Evolutionary conservation across 2,888 invertebrate genomes (phyloP).

Genomic region (Cybosia mesomella): DNA sequence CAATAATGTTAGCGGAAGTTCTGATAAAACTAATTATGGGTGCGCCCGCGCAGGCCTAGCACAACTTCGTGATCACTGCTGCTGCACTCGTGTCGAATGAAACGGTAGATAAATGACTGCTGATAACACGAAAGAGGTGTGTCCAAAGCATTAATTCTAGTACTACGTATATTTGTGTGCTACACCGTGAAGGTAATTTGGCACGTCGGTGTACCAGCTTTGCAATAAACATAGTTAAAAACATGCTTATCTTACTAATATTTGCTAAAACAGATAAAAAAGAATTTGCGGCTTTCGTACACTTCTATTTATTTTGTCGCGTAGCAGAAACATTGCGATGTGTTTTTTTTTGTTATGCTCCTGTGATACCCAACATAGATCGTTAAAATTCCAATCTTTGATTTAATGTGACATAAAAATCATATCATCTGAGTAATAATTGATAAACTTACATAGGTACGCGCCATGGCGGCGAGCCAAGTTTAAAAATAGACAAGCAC

Average conservation of each 20-base stretch:
- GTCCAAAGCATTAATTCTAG: constrained; percentile 35
- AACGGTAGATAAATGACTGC: constrained; percentile 45
- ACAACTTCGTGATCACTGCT: constrained; percentile 39
- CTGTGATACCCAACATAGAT: constrained; percentile 14
- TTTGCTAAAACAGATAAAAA: constrained; percentile 19
- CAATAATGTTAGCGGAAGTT: constrained; percentile 14
- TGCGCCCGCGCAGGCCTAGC: constrained; percentile 30
- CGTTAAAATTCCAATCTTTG: constrained; percentile 54
- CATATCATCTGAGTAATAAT: constrained; percentile 66
- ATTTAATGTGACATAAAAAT: constrained; percentile 62
- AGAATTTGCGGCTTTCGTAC: constrained; percentile 5
- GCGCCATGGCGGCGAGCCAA: constrained; percentile 76
- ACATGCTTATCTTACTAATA: constrained; percentile 22
- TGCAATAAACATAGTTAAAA: constrained; percentile 23
- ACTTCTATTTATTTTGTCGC: constrained; percentile 1
- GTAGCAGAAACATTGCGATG: constrained; percentile 6
- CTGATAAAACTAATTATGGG: constrained; percentile 33
- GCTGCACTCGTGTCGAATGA: constrained; percentile 28
- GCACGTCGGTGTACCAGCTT: constrained; percentile 18
- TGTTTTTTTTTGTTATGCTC: constrained; percentile 10
- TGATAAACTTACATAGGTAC: constrained; percentile 74
- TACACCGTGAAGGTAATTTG: constrained; percentile 18
- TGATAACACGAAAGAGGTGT: constrained; percentile 54
- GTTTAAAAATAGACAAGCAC: constrained; percentile 72
- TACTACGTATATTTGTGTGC: constrained; percentile 24